Conservation (phyloP, 2,113 vertebrate genomes). For the Micromys minutus region DNA sequence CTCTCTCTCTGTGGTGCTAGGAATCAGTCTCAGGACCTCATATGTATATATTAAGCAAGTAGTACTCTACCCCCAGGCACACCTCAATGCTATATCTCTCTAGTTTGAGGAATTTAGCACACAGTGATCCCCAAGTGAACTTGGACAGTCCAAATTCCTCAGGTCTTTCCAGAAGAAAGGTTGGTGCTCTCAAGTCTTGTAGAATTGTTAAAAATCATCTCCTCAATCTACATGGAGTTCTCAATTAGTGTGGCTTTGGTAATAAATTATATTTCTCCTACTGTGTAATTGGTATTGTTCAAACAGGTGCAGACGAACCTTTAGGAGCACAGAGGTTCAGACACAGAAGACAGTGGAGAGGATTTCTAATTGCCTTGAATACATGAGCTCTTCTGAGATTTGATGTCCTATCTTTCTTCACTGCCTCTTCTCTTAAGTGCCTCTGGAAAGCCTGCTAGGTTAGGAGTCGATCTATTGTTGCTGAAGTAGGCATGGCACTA, state of each 20-base stretch:
- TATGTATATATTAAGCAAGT: neutral
- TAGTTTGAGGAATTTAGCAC: neutral
- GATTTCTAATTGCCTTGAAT: neutral
- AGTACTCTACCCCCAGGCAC: neutral
- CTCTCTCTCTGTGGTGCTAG: too few relatives aligned
- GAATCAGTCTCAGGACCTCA: neutral
- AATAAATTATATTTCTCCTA: neutral
- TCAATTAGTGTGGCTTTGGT: neutral
- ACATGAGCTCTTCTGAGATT: neutral
- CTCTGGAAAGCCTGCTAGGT: neutral
- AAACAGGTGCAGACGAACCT: neutral
- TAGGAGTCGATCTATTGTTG: neutral
- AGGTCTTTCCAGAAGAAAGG: neutral
- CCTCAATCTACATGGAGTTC: neutral
- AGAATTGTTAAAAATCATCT: neutral
- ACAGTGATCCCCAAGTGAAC: neutral
- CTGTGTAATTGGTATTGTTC: neutral
- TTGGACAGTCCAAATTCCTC: neutral
- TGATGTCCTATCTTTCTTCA: neutral
- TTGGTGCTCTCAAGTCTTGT: neutral
- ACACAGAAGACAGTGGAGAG: neutral
- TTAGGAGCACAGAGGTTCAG: neutral
- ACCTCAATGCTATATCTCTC: neutral
- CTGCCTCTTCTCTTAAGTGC: neutral
- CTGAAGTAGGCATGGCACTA: neutral